Evolutionary conservation across 1,140 invertebrate genomes (phyloP).

Genomic region (Cydia splendana): DNA sequence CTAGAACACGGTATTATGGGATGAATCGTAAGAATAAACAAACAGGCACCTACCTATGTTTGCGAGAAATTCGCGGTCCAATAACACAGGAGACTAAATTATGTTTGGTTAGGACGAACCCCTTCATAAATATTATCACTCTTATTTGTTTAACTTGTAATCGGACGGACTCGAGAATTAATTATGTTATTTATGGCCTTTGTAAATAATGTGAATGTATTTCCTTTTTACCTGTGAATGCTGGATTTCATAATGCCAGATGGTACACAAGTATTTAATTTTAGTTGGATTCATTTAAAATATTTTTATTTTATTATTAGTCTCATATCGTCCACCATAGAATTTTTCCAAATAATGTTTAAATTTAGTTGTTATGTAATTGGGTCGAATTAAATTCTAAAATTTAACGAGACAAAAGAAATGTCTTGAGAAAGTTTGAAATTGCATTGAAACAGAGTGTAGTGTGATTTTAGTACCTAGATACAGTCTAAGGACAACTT

Average conservation of each 20-base stretch:
- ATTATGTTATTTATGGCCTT: slow-evolving; percentile 27
- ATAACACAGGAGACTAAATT: slow-evolving; percentile 25
- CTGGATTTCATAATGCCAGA: too few relatives aligned
- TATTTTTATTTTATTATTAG: too few relatives aligned
- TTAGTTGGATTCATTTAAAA: not conserved
- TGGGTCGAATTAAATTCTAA: not conserved
- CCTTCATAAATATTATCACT: slow-evolving; percentile 34
- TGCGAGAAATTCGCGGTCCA: slow-evolving; percentile 23
- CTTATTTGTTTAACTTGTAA: slow-evolving; percentile 31
- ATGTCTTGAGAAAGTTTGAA: too few relatives aligned
- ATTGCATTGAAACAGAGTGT: too few relatives aligned
- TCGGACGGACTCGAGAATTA: slow-evolving; percentile 11
- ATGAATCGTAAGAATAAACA: slow-evolving; percentile 25
- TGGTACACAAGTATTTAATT: not conserved
- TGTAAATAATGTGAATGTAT: slow-evolving; percentile 16
- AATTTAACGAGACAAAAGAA: not conserved
- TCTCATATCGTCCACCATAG: too few relatives aligned
- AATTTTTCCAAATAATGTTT: too few relatives aligned
- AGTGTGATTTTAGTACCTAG: too few relatives aligned
- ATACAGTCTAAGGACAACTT: too few relatives aligned
- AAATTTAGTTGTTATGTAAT: too few relatives aligned
- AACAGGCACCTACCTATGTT: slow-evolving; percentile 11
- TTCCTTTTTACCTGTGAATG: not conserved
- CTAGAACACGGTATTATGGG: slow-evolving; percentile 3
- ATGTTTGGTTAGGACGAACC: slow-evolving; percentile 31